phyloP scores from a whole-genome alignment of 1,140 invertebrate genomes.

The Drosophila seguyi region DNA sequence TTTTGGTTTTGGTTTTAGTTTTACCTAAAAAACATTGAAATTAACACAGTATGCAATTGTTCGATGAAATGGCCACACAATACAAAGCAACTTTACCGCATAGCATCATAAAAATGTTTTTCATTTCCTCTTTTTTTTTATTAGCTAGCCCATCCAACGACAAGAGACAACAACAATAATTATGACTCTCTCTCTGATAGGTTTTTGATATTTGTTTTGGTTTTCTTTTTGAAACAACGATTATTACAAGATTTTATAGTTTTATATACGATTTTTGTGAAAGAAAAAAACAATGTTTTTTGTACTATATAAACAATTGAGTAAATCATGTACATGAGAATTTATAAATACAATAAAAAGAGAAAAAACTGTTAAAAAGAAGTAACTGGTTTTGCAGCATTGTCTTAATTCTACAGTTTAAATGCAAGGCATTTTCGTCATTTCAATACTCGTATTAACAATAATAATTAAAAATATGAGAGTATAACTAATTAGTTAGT shows the following conservation, averaged over 20 bases:
- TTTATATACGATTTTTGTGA: slow-evolving; percentile 52
- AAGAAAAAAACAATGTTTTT: slow-evolving; percentile 51
- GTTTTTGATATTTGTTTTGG: slow-evolving; percentile 36
- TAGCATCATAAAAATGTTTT: slow-evolving; percentile 26
- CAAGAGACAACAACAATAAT: slow-evolving; percentile 15
- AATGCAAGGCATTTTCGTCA: slow-evolving; percentile 38
- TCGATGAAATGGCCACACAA: slow-evolving; percentile 39
- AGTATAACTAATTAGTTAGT: background rate
- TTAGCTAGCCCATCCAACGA: background rate
- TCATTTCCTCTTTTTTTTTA: slow-evolving; percentile 24
- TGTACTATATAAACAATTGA: slow-evolving; percentile 55
- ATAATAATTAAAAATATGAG: background rate
- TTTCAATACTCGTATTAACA: background rate
- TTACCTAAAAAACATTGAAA: slow-evolving; percentile 19
- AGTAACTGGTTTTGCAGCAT: slow-evolving; percentile 4
- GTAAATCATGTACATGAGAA: slow-evolving; percentile 66
- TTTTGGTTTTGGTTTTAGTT: slow-evolving; percentile 46
- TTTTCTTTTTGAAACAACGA: slow-evolving; percentile 52
- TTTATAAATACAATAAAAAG: slow-evolving; percentile 69
- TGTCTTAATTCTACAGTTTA: slow-evolving; percentile 19
- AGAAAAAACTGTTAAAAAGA: slow-evolving; percentile 50
- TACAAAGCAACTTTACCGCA: slow-evolving; percentile 32
- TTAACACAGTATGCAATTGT: slow-evolving; percentile 32
- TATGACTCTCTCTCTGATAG: slow-evolving; percentile 18
- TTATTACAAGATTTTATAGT: slow-evolving; percentile 53